Conservation (phyloP, 2,113 vertebrate genomes). For the Clarias batrachus region DNA sequence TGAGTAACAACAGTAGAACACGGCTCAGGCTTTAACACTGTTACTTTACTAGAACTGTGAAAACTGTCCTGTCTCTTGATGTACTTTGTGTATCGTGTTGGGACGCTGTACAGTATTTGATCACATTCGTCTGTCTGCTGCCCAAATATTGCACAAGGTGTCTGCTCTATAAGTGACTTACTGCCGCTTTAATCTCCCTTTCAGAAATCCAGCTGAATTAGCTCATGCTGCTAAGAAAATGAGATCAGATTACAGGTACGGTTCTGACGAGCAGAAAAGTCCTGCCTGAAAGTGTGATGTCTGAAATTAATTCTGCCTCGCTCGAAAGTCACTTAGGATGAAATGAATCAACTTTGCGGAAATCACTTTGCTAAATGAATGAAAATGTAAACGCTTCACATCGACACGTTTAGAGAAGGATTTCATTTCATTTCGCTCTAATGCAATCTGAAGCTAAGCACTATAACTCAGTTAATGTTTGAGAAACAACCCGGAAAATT, state of each 20-base stretch:
- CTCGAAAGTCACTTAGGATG: neutral
- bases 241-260: neutral
- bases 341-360: neutral
- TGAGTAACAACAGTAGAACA: too few species aligned
- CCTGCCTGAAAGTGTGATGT: neutral
- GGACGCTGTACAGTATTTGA: neutral
- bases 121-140: neutral
- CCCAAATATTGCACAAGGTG: neutral
- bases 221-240: neutral
- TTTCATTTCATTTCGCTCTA: neutral
- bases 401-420: neutral
- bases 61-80: neutral
- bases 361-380: neutral
- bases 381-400: neutral
- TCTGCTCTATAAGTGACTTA: neutral
- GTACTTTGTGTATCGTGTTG: neutral
- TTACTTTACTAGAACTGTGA: neutral
- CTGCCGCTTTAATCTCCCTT: neutral
- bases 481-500: conserved; percentile 35
- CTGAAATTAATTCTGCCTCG: neutral
- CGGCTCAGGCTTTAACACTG: neutral
- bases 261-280: neutral
- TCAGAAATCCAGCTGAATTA: neutral
- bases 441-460: conserved; percentile 32
- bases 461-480: conserved; percentile 37